phyloP scores from a whole-genome alignment of 2,888 invertebrate species.

The Cryptus armator region DNA sequence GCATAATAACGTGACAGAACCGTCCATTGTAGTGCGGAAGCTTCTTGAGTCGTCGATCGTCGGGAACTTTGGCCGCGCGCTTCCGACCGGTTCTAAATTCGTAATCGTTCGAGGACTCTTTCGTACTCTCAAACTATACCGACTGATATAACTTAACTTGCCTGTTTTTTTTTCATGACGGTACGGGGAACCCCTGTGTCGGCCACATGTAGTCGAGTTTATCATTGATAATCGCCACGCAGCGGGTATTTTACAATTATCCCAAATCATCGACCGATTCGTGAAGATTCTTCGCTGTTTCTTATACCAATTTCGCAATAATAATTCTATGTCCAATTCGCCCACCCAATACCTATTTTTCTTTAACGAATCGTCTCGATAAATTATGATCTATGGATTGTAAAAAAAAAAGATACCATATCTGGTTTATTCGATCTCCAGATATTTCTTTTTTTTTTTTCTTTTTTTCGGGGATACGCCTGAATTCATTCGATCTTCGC shows the following conservation, averaged over 20 bases:
- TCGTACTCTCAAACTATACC: slow-evolving; percentile 42
- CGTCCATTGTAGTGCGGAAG: slow-evolving; percentile 78
- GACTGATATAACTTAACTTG: slow-evolving; percentile 76
- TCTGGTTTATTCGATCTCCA: too few relatives aligned
- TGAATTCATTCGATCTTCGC: background rate
- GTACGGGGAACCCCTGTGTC: slow-evolving; percentile 89
- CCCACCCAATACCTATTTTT: slow-evolving; percentile 23
- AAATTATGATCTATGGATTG: slow-evolving; percentile 4
- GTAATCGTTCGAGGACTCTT: slow-evolving; percentile 57
- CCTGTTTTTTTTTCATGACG: slow-evolving; percentile 62
- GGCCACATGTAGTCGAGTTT: slow-evolving; percentile 87
- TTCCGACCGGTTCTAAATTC: slow-evolving; percentile 87
- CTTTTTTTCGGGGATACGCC: background rate
- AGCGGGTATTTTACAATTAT: background rate
- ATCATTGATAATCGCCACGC: slow-evolving; percentile 23
- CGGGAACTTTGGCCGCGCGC: slow-evolving; percentile 87
- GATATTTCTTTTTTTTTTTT: background rate
- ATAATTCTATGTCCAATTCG: slow-evolving; percentile 11
- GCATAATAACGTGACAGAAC: slow-evolving; percentile 88
- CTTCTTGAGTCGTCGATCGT: slow-evolving; percentile 82
- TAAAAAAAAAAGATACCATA: background rate
- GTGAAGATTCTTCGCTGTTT: background rate
- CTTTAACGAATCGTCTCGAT: background rate
- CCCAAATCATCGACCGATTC: background rate
- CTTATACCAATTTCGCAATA: background rate